A percentile compares a stretch with the other conserved stretches of the same genome.
phyloP scores from a whole-genome alignment of 2,113 vertebrate genomes.

The Perca fluviatilis region DNA sequence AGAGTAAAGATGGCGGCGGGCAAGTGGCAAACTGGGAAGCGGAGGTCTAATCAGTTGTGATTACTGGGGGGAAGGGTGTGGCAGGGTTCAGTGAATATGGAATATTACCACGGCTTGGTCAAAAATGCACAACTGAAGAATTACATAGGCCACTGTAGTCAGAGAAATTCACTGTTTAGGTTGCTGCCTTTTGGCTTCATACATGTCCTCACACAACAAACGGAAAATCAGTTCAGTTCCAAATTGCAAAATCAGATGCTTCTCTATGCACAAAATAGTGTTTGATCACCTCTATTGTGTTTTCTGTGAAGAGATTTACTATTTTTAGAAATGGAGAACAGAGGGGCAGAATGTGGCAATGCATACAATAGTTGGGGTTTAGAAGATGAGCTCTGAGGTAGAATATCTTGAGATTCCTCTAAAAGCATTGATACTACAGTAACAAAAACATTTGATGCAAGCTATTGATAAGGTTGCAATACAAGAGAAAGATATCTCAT shows the following conservation, averaged over 20 bases:
- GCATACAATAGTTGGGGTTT: conserved; percentile 33
- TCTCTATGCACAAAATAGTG: conserved; percentile 46
- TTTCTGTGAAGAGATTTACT: conserved; percentile 44
- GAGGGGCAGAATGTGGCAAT: conserved; percentile 32
- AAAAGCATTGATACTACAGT: not conserved
- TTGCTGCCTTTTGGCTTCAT: conserved; percentile 14
- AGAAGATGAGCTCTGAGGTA: conserved; percentile 16
- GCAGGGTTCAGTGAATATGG: conserved; percentile 64
- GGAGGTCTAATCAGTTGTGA: conserved; percentile 75
- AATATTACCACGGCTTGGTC: conserved; percentile 56
- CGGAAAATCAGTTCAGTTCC: conserved; percentile 14
- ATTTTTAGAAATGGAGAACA: conserved; percentile 41
- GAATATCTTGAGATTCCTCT: conserved; percentile 24
- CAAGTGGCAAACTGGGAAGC: conserved; percentile 76
- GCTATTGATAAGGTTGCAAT: conserved; percentile 38
- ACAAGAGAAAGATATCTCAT: conserved; percentile 41
- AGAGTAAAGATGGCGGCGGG: conserved; percentile 77
- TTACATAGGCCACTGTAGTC: not conserved
- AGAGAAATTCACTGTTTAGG: conserved; percentile 10
- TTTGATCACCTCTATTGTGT: conserved; percentile 52
- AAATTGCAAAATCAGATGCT: conserved; percentile 34
- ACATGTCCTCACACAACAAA: conserved; percentile 25
- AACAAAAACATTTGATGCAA: conserved; percentile 43
- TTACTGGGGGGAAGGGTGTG: conserved; percentile 74
- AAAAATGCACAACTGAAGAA: conserved; percentile 4